phyloP scores from a whole-genome alignment of 53 echinoderm and acorn worm species.

The Arbacia lixula region DNA sequence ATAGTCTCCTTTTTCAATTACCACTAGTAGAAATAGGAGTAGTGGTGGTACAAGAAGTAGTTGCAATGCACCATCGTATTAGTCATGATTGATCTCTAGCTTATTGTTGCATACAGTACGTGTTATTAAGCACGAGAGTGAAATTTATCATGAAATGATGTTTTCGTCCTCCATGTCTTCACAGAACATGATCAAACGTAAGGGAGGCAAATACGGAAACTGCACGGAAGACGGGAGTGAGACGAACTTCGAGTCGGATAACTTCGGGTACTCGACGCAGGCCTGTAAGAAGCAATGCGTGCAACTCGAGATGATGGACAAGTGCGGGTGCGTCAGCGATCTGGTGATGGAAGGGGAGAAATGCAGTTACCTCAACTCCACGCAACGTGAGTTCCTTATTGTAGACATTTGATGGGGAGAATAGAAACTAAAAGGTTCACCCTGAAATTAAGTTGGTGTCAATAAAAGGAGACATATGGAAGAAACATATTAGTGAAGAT shows the following conservation, averaged over 20 bases:
- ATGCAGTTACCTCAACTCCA: conserved; percentile 80
- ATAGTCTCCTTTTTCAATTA: too few relatives aligned
- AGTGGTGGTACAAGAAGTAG: too few relatives aligned
- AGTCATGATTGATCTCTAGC: too few relatives aligned
- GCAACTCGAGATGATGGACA: conserved; percentile 54
- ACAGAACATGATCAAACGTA: conserved; percentile 48
- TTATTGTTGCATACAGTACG: too few relatives aligned
- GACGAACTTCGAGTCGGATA: conserved; percentile 7
- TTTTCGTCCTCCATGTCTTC: too few relatives aligned
- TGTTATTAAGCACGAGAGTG: neutral
- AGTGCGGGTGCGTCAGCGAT: conserved; percentile 82
- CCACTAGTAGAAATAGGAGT: too few relatives aligned
- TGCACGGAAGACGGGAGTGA: conserved; percentile 56
- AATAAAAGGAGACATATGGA: too few relatives aligned
- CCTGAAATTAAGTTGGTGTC: too few relatives aligned
- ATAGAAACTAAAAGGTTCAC: too few relatives aligned
- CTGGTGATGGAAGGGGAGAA: conserved; percentile 67
- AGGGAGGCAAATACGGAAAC: conserved; percentile 52
- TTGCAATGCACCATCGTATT: too few relatives aligned
- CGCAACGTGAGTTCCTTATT: conserved; percentile 96
- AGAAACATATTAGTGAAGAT: too few relatives aligned
- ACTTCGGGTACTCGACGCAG: conserved; percentile 58
- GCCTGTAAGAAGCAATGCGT: conserved; percentile 71
- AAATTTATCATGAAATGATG: neutral
- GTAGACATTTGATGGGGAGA: too few relatives aligned